phyloP scores from a whole-genome alignment of 2,113 vertebrate species.

The Lipotes vexillifer region DNA sequence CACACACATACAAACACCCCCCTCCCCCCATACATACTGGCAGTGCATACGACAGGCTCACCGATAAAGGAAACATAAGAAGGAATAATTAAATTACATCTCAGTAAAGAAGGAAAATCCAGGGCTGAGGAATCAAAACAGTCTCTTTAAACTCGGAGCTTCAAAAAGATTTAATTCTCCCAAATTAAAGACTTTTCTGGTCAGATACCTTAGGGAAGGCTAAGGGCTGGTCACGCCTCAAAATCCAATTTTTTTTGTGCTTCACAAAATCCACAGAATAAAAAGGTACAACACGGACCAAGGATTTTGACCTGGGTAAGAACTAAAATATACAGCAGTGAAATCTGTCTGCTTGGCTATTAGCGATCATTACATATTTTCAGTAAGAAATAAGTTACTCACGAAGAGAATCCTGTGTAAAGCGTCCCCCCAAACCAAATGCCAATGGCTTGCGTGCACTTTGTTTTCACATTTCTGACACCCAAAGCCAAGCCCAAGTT shows the following conservation, averaged over 20 bases:
- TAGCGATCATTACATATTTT: conserved; percentile 3
- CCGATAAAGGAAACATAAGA: conserved; percentile 36
- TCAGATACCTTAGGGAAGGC: background rate
- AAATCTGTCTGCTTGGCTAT: conserved; percentile 12
- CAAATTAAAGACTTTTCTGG: background rate
- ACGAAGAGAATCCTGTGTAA: background rate
- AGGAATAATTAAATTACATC: background rate
- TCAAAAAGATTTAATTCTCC: background rate
- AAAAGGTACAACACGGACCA: background rate
- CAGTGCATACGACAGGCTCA: background rate
- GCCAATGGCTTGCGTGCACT: accelerated
- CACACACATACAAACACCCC: accelerated
- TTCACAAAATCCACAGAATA: conserved; percentile 47
- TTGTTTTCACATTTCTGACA: background rate
- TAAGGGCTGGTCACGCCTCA: background rate
- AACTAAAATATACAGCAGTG: background rate
- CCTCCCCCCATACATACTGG: accelerated
- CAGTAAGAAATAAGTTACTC: background rate
- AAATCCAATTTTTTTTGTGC: background rate
- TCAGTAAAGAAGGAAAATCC: background rate
- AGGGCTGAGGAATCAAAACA: background rate
- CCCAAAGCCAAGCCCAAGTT: background rate
- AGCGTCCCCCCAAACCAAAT: background rate
- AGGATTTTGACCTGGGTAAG: background rate
- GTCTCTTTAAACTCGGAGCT: background rate